Evolutionary conservation across 2,888 invertebrate species (phyloP).

Genomic region (Drosophila glabriapex): DNA sequence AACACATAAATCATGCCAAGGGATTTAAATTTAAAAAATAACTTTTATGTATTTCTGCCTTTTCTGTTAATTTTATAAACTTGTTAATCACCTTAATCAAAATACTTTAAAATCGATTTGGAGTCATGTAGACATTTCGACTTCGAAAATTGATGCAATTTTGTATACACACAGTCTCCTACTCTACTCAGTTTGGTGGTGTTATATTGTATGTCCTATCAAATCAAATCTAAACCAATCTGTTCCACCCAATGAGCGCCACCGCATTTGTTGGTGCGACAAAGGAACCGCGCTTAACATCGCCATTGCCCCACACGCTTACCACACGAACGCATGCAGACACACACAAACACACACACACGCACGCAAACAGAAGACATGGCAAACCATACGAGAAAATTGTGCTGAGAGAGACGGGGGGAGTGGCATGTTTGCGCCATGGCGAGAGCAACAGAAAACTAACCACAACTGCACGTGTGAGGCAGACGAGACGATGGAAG

Average conservation of each 20-base stretch:
- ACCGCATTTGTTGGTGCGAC: constrained; percentile 69
- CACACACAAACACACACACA: constrained; percentile 14
- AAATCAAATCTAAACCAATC: constrained; percentile 66
- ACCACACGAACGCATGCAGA: constrained; percentile 18
- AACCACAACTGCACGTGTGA: constrained; percentile 70
- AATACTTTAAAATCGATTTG: not conserved
- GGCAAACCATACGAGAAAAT: constrained; percentile 35
- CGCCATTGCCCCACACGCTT: constrained; percentile 32
- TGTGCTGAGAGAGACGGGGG: constrained; percentile 12
- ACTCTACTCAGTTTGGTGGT: not conserved
- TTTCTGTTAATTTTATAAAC: not conserved
- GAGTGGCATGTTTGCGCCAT: constrained; percentile 23
- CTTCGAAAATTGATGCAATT: constrained; percentile 18
- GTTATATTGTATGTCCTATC: constrained; percentile 25
- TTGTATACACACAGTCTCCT: constrained; percentile 16
- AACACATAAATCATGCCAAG: not conserved
- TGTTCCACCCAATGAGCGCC: constrained; percentile 64
- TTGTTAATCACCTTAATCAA: not conserved
- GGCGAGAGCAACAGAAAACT: constrained; percentile 54
- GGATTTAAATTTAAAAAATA: not conserved
- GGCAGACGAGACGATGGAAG: constrained; percentile 30
- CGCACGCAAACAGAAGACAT: constrained; percentile 26
- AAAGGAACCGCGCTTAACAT: constrained; percentile 66
- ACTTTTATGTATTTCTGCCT: not conserved
- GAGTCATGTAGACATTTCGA: constrained; percentile 1